Evolutionary conservation across 2,797 vertebrate species (phyloP).

Genomic region (Anas georgica): DNA sequence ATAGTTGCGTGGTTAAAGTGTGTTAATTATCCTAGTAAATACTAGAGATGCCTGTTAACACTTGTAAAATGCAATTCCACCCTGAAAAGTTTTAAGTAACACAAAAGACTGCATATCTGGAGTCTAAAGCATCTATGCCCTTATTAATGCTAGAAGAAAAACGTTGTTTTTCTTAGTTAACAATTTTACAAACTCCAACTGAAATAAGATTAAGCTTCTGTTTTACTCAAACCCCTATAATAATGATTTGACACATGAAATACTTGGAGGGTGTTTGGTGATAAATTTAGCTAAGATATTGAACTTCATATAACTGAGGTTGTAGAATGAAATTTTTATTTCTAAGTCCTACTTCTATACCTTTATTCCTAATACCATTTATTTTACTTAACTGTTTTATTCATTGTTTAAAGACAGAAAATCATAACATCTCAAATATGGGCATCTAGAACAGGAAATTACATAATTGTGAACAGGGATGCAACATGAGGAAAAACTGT

Average conservation of each 20-base stretch:
- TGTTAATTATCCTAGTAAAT: neutral
- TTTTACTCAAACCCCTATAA: neutral
- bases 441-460: neutral
- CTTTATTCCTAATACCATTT: neutral
- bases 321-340: neutral
- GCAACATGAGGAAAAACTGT: neutral
- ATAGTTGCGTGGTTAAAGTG: neutral
- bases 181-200: neutral
- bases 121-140: neutral
- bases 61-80: neutral
- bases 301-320: neutral
- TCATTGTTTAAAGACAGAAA: neutral
- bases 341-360: neutral
- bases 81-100: neutral
- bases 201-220: neutral
- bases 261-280: neutral
- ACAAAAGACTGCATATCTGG: neutral
- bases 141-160: neutral
- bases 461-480: neutral
- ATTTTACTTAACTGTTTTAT: neutral
- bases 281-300: neutral
- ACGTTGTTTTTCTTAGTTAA: rapidly evolving
- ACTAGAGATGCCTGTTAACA: neutral
- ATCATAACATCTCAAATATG: neutral
- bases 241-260: neutral